These are phyloP conservation scores for Maccullochella peelii DNA, from an alignment of 2,113 vertebrate species.

Conservation along the genomic window DNA sequence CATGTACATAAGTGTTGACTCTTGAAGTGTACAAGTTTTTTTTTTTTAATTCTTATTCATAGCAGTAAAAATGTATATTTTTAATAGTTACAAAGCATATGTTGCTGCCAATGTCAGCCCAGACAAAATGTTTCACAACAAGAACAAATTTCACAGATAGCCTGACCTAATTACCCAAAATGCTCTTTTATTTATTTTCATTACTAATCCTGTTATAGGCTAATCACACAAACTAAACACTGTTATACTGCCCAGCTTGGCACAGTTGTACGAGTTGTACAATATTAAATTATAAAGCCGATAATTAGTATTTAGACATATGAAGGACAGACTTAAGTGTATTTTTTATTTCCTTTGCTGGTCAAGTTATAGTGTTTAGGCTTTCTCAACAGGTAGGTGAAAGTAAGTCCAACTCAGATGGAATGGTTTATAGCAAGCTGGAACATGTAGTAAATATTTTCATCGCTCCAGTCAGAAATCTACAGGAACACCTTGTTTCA, in stretches of 20 bases:
- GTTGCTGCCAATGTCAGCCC: not conserved
- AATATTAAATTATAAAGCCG: not conserved
- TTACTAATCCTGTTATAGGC: conserved; percentile 56
- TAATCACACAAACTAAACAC: conserved; percentile 41
- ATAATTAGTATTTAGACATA: conserved; percentile 22
- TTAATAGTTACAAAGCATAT: conserved; percentile 15
- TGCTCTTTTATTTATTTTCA: conserved; percentile 46
- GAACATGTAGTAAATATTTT: conserved; percentile 62
- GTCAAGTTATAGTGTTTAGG: not conserved
- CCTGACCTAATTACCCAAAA: conserved; percentile 66
- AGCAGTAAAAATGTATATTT: not conserved
- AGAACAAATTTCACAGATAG: conserved; percentile 10
- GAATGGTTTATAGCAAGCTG: conserved; percentile 69
- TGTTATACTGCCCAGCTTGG: conserved; percentile 29
- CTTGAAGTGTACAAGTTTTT: not conserved
- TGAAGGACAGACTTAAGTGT: not conserved
- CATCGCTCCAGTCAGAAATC: conserved; percentile 35
- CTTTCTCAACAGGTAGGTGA: conserved; percentile 26
- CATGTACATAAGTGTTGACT: not conserved
- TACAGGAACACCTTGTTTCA: conserved; percentile 33
- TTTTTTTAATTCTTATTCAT: not conserved
- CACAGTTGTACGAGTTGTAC: conserved; percentile 12
- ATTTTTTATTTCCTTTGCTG: not conserved
- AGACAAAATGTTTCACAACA: conserved; percentile 57
- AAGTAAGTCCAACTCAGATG: conserved; percentile 46